Base-by-base conservation (phyloP, 2,113 vertebrate genomes). In the Reinhardtius hippoglossoides region DNA sequence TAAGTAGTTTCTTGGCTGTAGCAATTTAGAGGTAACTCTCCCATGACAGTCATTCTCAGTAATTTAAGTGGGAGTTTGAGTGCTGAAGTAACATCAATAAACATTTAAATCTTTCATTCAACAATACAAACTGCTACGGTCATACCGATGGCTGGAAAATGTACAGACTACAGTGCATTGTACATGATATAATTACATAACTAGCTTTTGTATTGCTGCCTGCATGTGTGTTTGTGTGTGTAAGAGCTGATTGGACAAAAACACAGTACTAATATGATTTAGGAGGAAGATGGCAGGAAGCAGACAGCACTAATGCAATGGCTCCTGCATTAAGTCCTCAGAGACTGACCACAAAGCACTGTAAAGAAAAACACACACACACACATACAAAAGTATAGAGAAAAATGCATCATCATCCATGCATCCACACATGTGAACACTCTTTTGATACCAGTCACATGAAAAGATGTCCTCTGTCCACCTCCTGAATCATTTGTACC, bases 251-350 rank as follows among this genome's bases (percentile, higher is more conserved):
- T 82, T 74, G 83, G 86, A 80, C 82, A 88, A 80, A 88, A 92
- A 88, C 82, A 90, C 66, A 50, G 73, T 50, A 78, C 62, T 91
- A 91, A 91, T 89, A 84, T 83, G 81, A 90, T 93, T 94, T 91
- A 57, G 78, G 71, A 67, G 65, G 83, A 87, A 21, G 70, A 88
- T 27, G 81, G 71, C 88, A 91, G 90, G 91, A 92, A 91, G 90
- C 76, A 92, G 90, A 88, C 89, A 72, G 58, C 89, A 83, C 86
- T 90, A 90, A 92, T 91, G 88, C 88, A 91, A 79, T 82, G 82
- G 81, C 81, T 88, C 73, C 85, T 87, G 78, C 87, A 86, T 88
- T 90, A 87, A 84, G 84, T 83, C 86, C 76, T 87, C 42, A 79
- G 63, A 74, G 84, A 74, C 59, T 74, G 69, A 85, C 78, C 77